phyloP scores from a whole-genome alignment of 2,113 vertebrate species.

The Vidua macroura region DNA sequence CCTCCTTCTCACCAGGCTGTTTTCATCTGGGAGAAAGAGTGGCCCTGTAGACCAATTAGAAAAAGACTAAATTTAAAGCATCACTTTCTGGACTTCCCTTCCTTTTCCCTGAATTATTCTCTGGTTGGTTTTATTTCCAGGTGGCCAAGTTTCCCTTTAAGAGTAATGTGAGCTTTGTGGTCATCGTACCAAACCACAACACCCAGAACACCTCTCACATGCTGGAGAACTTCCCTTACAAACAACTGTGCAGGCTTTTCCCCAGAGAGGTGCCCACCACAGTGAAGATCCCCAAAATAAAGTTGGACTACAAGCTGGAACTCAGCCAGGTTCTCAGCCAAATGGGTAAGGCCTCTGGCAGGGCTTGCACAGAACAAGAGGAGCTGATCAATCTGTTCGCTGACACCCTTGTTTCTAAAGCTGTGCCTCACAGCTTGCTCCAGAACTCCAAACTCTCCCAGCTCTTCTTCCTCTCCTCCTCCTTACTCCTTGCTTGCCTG shows the following conservation, averaged over 20 bases:
- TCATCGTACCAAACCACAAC: slow-evolving; percentile 80
- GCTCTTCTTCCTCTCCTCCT: slow-evolving; percentile 18
- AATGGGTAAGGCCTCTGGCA: slow-evolving; percentile 79
- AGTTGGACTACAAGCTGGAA: slow-evolving; percentile 82
- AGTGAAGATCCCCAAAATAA: slow-evolving; percentile 89
- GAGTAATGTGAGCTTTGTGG: slow-evolving; percentile 85
- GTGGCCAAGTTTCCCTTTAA: slow-evolving; percentile 89
- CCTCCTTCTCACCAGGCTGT: background rate
- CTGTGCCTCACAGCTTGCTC: slow-evolving; percentile 62
- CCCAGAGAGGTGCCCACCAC: slow-evolving; percentile 78
- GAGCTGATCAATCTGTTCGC: background rate
- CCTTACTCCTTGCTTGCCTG: slow-evolving; percentile 42
- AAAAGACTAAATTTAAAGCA: background rate
- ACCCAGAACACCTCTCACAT: slow-evolving; percentile 75
- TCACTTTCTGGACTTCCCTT: background rate
- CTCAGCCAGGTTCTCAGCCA: slow-evolving; percentile 80
- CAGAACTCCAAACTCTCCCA: slow-evolving; percentile 16
- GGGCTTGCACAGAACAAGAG: background rate
- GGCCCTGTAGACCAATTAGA: background rate
- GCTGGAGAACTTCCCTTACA: slow-evolving; percentile 77
- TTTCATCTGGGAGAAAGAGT: background rate
- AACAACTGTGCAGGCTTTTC: slow-evolving; percentile 75
- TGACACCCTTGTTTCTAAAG: slow-evolving; percentile 42
- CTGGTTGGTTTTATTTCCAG: slow-evolving; percentile 65
- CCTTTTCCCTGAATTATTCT: background rate